Evolutionary conservation across 2,113 vertebrate genomes (phyloP).

Genomic region (Marcusenius ussheri): DNA sequence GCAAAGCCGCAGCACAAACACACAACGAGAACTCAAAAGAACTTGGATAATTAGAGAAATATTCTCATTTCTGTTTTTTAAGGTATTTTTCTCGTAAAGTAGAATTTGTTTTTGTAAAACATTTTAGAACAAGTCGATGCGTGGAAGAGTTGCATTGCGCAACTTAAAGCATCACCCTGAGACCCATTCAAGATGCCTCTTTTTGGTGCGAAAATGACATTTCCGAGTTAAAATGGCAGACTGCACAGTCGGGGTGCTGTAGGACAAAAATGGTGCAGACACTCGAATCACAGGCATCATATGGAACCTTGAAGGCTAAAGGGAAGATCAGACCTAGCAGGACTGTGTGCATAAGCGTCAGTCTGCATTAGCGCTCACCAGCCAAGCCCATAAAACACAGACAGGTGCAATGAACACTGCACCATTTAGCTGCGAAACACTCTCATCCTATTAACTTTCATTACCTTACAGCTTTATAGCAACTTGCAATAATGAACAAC

Average conservation of each 20-base stretch:
- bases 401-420: neutral
- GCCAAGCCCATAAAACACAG: neutral
- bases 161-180: neutral
- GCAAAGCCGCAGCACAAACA: neutral
- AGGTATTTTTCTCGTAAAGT: neutral
- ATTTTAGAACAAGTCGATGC: neutral
- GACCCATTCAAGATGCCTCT: neutral
- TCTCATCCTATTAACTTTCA: neutral
- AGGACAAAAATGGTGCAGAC: neutral
- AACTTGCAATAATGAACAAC: neutral
- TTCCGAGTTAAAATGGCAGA: neutral
- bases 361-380: neutral
- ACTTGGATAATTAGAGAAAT: slow-evolving; percentile 6
- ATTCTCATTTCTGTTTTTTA: slow-evolving; percentile 2
- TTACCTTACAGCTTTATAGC: neutral
- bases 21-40: neutral
- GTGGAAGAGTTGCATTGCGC: neutral
- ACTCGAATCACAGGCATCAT: neutral
- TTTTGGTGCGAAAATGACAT: neutral
- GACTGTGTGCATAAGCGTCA: neutral
- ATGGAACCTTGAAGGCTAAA: neutral
- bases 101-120: neutral
- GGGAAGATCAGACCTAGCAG: neutral
- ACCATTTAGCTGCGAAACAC: neutral
- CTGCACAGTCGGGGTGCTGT: neutral